Conservation (phyloP, 1,140 invertebrate species). For the Drosophila lini region DNA sequence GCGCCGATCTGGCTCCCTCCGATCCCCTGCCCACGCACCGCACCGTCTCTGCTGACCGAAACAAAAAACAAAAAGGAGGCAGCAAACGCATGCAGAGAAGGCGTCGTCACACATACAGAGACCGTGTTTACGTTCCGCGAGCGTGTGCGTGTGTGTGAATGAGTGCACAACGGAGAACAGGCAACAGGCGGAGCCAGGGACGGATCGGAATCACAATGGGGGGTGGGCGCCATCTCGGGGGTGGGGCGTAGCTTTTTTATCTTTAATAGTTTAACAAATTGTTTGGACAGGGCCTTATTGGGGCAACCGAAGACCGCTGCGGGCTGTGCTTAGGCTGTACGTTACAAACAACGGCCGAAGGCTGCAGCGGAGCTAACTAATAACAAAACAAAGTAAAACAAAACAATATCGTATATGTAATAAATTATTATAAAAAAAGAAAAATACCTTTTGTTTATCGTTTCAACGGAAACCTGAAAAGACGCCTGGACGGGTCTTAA, state of each 20-base stretch:
- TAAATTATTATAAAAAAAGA: constrained; percentile 32
- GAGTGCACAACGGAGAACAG: constrained; percentile 61
- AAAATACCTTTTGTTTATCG: too few species aligned
- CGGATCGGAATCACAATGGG: constrained; percentile 13
- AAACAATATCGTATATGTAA: constrained; percentile 22
- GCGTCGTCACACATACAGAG: constrained; percentile 18
- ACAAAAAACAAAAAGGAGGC: constrained; percentile 6
- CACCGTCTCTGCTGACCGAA: background rate
- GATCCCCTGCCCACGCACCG: background rate
- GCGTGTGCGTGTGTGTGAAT: constrained; percentile 22
- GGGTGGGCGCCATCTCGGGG: constrained; percentile 1
- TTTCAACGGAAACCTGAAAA: background rate
- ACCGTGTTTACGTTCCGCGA: constrained; percentile 11
- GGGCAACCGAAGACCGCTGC: constrained; percentile 13
- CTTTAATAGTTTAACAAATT: constrained; percentile 13
- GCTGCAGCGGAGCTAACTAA: constrained; percentile 7
- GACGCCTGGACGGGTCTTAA: background rate
- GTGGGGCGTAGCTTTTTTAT: constrained; percentile 27
- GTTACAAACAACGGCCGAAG: constrained; percentile 37
- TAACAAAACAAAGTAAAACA: constrained; percentile 7
- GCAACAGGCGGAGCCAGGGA: constrained; percentile 26
- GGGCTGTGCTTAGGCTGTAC: constrained; percentile 26
- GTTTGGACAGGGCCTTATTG: constrained; percentile 6
- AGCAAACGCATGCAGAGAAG: constrained; percentile 10
- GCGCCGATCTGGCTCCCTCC: constrained; percentile 19